Evolutionary conservation across 2,113 vertebrate genomes (phyloP).

Genomic region (Ciconia boyciana): DNA sequence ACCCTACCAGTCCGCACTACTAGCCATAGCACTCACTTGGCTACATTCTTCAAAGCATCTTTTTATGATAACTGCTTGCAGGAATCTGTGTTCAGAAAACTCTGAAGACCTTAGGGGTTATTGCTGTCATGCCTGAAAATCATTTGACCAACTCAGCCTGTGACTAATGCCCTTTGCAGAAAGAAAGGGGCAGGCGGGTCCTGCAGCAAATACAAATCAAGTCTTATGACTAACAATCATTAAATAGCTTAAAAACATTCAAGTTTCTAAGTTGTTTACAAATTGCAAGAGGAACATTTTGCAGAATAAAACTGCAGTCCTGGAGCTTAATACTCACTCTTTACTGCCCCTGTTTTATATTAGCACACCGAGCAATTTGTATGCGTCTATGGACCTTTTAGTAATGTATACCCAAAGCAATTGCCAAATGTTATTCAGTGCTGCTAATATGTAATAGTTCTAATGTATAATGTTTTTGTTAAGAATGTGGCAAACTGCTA

Average conservation of each 20-base stretch:
- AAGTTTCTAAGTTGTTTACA: slow-evolving; percentile 43
- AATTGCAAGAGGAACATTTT: slow-evolving; percentile 30
- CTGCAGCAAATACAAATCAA: slow-evolving; percentile 24
- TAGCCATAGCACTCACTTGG: background rate
- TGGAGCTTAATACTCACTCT: slow-evolving; percentile 49
- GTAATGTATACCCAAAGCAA: slow-evolving; percentile 38
- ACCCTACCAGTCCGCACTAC: background rate
- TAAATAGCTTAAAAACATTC: slow-evolving; percentile 21
- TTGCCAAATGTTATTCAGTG: slow-evolving; percentile 59
- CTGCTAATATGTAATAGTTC: slow-evolving; percentile 45
- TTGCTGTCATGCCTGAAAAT: background rate
- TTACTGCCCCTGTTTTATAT: slow-evolving; percentile 53
- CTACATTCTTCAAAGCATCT: background rate
- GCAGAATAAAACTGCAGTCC: slow-evolving; percentile 48
- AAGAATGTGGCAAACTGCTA: slow-evolving; percentile 60
- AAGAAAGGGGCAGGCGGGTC: background rate
- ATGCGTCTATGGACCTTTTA: slow-evolving; percentile 34
- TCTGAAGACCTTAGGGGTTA: background rate
- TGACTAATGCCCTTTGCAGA: background rate
- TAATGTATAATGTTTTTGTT: slow-evolving; percentile 68
- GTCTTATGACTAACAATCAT: background rate
- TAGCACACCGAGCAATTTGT: slow-evolving; percentile 36
- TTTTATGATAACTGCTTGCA: background rate
- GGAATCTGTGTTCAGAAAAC: background rate
- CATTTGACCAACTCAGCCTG: background rate